Evolutionary conservation across 2,888 invertebrate species (phyloP).

Genomic region (Agonopterix subpropinquella): DNA sequence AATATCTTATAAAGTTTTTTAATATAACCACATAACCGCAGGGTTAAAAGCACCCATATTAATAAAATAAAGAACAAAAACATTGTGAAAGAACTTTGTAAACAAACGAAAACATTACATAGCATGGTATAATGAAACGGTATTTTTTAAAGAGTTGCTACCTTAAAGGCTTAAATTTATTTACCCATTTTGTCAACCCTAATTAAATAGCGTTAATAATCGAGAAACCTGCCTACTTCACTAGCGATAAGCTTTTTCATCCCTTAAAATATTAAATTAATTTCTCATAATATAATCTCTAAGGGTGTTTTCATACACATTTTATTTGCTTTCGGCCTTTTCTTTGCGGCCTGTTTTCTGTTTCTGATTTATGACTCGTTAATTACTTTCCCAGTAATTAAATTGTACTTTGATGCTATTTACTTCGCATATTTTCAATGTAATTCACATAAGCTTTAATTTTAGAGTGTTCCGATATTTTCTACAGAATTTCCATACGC

Average conservation of each 20-base stretch:
- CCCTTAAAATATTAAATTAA: slow-evolving; percentile 19
- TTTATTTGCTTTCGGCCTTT: slow-evolving; percentile 1
- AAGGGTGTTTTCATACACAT: neutral
- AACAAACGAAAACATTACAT: no score
- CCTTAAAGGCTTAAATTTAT: slow-evolving; percentile 1
- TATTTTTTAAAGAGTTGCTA: neutral
- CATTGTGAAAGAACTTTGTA: no score
- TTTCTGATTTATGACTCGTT: slow-evolving; percentile 1
- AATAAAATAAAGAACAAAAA: no score
- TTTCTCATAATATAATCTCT: slow-evolving; percentile 3
- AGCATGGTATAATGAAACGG: no score
- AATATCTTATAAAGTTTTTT: no score
- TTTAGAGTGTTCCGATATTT: no score
- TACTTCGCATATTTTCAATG: no score
- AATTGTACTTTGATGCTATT: no score
- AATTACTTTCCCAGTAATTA: neutral
- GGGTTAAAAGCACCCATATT: no score
- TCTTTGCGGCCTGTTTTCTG: neutral
- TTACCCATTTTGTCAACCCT: slow-evolving; percentile 1
- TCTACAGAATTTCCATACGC: no score
- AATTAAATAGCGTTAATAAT: slow-evolving; percentile 13
- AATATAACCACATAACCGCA: no score
- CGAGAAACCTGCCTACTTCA: slow-evolving; percentile 12
- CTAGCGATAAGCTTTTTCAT: slow-evolving; percentile 19
- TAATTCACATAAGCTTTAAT: no score